Evolutionary conservation across 2,888 invertebrate species (phyloP), one percentile per base, ranked within the genome.

Genomic region (Pristionchus entomophagus): DNA sequence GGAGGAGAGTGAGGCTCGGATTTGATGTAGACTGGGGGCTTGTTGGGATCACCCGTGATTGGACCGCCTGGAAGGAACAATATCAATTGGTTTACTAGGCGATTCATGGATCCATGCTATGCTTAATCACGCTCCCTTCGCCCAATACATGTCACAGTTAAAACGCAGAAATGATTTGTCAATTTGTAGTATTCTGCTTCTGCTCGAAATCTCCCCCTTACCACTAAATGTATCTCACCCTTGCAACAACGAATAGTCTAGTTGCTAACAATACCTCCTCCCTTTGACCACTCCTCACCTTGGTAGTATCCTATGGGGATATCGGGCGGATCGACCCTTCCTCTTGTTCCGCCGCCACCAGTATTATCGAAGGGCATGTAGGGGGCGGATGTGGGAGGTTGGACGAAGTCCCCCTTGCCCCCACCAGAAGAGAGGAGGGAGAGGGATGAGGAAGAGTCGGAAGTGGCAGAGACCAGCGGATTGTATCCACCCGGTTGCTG

Each of bases 1-100:
- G 93, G 93, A 41, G 92, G 90, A 51, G 91, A 89, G 22, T 90
- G 90, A 22, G 90, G 89, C 86, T 93, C 93, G 56, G 91, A 82
- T 85, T 93, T 93, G 84, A 93, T 89, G 87, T 92, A 93, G 26
- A 88, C 83, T 32, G 87, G 87, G 65, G 89, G 90, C 62, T 87
- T 80, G 35, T 45, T 29, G 45, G 81, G 84, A 41, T 87, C 82
- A 29, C 82, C 82, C 6, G 82, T 56, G 59, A 82, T 81, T 2
- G 69, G 38, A 45, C 82, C 65, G 38, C 82, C 56, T 82, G 35
- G 1, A 82, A 26, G 6, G 19, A 29, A 41, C 10, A 22, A 45
- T 77, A 29, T 22, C 10, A 22, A 45, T 77, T 26, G 41, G 38
- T 19, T 8, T 4, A 17, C n/a, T n/a, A n/a, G n/a, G n/a, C n/a